Base-by-base conservation (phyloP, 2,888 invertebrate species). In the Leistus spinibarbis region DNA sequence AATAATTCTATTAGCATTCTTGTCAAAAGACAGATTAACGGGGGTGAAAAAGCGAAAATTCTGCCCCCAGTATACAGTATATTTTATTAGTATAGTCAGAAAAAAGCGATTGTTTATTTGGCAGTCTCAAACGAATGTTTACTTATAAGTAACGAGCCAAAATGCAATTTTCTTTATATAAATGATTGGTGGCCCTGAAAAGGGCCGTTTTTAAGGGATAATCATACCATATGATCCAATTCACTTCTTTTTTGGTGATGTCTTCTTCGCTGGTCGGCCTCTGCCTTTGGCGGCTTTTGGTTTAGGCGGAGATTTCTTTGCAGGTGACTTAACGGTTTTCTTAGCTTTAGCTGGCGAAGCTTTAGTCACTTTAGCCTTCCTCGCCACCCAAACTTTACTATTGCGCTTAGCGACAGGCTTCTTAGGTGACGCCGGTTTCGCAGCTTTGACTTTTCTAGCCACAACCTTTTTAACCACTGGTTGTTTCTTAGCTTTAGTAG, bases 271-370 rank as follows among this genome's bases (percentile, higher is more conserved):
- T 27, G 67, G 17, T 40, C 67, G 67, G 2, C 20, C 53, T 64
- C 64, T 71, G 16, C 64, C 81, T 66, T 83, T 82, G 40, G 82
- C 82, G 64, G 69, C 40, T 63, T 84, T 84, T 9, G 85, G 84
- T 72, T 85, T 86, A 7, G 86, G 85, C 1, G 85, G 82, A 0
- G 85, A 83, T 67, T 85, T 86, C 76, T 83, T 84, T 0, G 81
- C 79, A 1, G 77, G 84, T 0, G 69, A 81, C 1, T 86, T 85
- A 27, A 83, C 81, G 17, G 81, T 81, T 67, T 82, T 84, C 79
- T 84, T 84, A 66, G 84, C 83, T 23, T 83, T 84, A n/a, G n/a
- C n/a, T 53, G 84, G 84, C 0, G 83, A 80, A 4, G 83, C 79
- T 69, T 78, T 79, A 40, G 79, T 77, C 19, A 79, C 77, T 16